Evolutionary conservation across 1,140 invertebrate genomes (phyloP).

Genomic region (Ganaspis sp.): DNA sequence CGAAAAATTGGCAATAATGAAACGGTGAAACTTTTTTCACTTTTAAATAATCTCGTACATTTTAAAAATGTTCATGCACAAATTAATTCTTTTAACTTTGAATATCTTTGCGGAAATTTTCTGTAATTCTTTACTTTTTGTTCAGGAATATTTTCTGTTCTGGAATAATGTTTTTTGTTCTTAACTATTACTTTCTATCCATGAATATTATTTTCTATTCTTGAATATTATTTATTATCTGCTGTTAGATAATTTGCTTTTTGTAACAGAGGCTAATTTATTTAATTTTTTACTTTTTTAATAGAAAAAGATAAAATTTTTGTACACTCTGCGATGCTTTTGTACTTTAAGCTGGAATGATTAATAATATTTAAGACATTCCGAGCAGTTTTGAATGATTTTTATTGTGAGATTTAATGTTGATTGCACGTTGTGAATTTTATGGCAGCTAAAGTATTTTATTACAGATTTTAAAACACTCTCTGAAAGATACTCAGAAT

Average conservation of each 20-base stretch:
- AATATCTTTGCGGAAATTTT: too few relatives aligned
- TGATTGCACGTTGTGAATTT: neutral
- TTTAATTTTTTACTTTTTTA: neutral
- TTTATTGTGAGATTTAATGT: neutral
- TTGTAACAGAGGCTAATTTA: neutral
- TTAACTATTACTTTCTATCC: too few relatives aligned
- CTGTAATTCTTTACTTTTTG: too few relatives aligned
- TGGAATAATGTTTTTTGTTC: neutral
- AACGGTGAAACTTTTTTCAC: neutral
- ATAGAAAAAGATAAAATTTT: neutral
- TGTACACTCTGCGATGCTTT: neutral
- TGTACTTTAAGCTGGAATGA: neutral
- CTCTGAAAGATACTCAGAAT: neutral
- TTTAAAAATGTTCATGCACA: slow-evolving; percentile 9
- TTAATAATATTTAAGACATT: neutral
- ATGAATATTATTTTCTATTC: too few relatives aligned
- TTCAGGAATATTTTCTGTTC: neutral
- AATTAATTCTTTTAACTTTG: too few relatives aligned
- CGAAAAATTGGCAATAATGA: neutral
- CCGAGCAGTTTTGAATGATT: neutral
- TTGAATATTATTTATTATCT: neutral
- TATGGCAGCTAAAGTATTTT: slow-evolving; percentile 5
- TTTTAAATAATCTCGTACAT: neutral
- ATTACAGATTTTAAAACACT: neutral
- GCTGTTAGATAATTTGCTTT: neutral